Percentiles rank a stretch among this genome's conserved stretches.
These are phyloP conservation scores for Saccostrea echinata DNA, from an alignment of 1,140 invertebrate genomes.

Conservation along the genomic window DNA sequence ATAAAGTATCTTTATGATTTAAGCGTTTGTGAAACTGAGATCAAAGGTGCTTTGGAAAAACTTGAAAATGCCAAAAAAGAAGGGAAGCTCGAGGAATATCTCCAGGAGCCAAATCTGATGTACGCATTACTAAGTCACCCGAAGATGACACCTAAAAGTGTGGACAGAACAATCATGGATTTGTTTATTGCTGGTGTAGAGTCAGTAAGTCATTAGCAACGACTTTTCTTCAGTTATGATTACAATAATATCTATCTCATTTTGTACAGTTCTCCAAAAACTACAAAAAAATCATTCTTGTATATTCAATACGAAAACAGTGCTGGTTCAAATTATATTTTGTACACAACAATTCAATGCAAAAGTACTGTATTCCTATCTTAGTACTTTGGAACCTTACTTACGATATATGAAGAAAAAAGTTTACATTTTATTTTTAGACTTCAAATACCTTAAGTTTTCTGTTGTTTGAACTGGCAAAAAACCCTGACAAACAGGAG, in stretches of 20 bases:
- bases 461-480: conserved; percentile 3
- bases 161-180: neutral
- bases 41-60: neutral
- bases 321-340: no score
- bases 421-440: neutral
- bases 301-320: no score
- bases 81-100: neutral
- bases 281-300: no score
- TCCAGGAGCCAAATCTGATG: neutral
- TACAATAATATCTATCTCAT: no score
- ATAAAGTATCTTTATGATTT: neutral
- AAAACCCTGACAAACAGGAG: conserved; percentile 25
- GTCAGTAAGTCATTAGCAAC: neutral
- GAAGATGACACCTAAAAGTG: neutral
- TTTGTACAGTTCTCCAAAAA: no score
- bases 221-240: no score
- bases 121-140: neutral
- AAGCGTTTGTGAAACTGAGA: neutral
- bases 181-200: conserved; percentile 14
- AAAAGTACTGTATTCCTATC: no score
- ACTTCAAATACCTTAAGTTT: conserved; percentile 10
- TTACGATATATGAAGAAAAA: no score
- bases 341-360: no score
- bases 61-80: neutral
- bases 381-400: no score